Conservation (phyloP, 2,888 invertebrate genomes). For the Euphydryas editha region DNA sequence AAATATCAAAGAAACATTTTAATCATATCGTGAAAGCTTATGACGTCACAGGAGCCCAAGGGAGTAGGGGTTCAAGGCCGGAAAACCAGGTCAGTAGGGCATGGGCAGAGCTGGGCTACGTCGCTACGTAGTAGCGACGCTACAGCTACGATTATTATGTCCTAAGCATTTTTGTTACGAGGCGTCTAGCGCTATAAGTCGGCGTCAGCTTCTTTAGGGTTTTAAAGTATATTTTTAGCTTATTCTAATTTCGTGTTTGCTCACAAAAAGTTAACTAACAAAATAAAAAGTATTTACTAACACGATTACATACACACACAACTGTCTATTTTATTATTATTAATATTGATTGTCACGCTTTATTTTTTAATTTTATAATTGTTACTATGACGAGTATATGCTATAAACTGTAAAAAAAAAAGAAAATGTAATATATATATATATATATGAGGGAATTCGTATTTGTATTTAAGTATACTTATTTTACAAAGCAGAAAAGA, state of each 20-base stretch:
- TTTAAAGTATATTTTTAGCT: conserved; percentile 1
- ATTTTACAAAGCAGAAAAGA: no score
- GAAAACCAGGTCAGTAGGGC: conserved; percentile 76
- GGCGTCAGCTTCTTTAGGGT: neutral
- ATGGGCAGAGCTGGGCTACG: conserved; percentile 60
- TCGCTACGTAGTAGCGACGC: conserved; percentile 39
- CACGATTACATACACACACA: neutral
- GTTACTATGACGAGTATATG: no score
- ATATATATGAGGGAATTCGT: no score
- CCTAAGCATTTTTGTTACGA: conserved; percentile 13
- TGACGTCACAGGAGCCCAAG: conserved; percentile 68
- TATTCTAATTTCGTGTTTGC: neutral
- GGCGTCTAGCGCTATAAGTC: neutral
- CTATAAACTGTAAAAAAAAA: no score
- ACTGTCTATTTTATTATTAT: no score
- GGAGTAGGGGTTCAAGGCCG: conserved; percentile 77
- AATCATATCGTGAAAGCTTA: conserved; percentile 23
- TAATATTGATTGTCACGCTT: no score
- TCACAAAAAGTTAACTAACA: neutral
- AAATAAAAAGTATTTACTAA: neutral
- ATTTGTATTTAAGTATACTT: no score
- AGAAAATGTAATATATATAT: no score
- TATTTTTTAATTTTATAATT: no score
- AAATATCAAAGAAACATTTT: neutral
- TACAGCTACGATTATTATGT: conserved; percentile 31